Conservation (phyloP, 2,888 invertebrate species). For the Carterocephalus palaemon region DNA sequence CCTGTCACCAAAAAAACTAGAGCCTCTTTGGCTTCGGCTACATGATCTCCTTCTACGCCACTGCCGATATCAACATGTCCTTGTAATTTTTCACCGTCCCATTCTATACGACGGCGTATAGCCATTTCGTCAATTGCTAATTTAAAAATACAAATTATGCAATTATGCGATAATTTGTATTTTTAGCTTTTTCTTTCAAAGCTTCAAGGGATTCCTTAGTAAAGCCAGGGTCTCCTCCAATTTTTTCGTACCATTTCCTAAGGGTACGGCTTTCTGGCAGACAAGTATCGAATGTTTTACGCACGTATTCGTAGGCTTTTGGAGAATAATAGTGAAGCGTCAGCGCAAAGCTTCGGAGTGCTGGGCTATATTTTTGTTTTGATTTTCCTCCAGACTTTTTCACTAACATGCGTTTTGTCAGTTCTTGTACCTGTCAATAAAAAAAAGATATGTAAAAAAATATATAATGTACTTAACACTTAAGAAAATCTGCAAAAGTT, state of each 20-base stretch:
- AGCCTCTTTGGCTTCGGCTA: constrained; percentile 31
- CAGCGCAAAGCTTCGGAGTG: too few species aligned
- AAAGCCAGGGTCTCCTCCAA: constrained; percentile 23
- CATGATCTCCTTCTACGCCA: constrained; percentile 26
- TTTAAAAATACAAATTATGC: too few species aligned
- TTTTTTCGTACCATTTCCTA: constrained; percentile 15
- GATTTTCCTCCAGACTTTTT: too few species aligned
- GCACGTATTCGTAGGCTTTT: constrained; percentile 34
- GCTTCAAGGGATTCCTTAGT: constrained; percentile 24
- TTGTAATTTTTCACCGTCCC: constrained; percentile 25
- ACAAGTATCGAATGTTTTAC: constrained; percentile 32
- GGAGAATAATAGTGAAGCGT: constrained; percentile 25
- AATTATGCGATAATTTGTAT: constrained; percentile 2
- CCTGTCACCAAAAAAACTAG: constrained; percentile 33
- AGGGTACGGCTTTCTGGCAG: constrained; percentile 28
- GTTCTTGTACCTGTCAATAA: too few species aligned
- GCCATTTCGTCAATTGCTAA: constrained; percentile 32
- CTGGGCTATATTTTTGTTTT: too few species aligned
- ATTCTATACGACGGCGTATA: constrained; percentile 28
- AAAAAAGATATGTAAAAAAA: too few species aligned
- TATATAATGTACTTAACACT: too few species aligned
- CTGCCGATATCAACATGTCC: constrained; percentile 29
- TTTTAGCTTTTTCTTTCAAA: constrained; percentile 16
- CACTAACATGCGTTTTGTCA: too few species aligned
- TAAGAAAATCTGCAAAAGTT: too few species aligned